Conservation (phyloP, 2,797 vertebrate species). For the Anas bernieri region DNA sequence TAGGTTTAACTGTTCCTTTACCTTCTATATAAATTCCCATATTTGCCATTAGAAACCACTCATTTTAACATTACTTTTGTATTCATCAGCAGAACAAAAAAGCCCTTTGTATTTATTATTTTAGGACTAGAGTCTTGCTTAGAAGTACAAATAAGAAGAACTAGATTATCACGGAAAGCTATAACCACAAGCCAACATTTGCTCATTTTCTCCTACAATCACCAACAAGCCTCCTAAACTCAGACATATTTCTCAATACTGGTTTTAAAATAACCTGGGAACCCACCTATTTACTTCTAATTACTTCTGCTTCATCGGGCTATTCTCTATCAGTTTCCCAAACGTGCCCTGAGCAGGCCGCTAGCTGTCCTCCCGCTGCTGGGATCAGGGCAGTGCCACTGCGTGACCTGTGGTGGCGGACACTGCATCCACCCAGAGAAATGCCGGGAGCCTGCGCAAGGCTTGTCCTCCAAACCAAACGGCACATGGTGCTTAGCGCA, state of each 20-base stretch:
- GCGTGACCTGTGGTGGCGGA: fast-evolving
- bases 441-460: background rate
- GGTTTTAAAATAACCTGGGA: background rate
- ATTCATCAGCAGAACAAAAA: background rate
- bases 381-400: background rate
- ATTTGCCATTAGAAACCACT: background rate
- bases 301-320: background rate
- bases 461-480: background rate
- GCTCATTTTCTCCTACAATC: background rate
- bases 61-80: background rate
- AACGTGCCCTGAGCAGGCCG: background rate
- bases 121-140: background rate
- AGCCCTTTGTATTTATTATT: background rate
- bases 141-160: background rate
- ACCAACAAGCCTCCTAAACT: background rate
- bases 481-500: fast-evolving
- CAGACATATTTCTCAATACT: background rate
- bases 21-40: background rate
- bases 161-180: background rate
- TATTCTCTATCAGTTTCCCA: background rate
- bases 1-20: background rate
- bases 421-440: background rate
- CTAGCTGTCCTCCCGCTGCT: background rate
- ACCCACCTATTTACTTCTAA: background rate
- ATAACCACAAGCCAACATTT: background rate